Conservation (phyloP, 2,888 invertebrate species). For the Allolobophora icterica region DNA sequence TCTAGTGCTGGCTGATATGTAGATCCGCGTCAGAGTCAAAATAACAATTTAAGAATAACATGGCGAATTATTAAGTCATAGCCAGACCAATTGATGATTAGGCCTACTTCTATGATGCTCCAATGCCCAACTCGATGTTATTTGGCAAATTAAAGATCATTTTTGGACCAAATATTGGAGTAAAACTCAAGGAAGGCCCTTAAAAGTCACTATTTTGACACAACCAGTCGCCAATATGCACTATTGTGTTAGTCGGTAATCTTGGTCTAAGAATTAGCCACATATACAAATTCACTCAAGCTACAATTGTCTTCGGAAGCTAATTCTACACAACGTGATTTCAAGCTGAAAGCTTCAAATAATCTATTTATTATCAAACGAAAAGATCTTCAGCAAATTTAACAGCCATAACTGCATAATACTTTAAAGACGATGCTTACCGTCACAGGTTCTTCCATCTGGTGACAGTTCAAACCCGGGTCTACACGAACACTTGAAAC, state of each 20-base stretch:
- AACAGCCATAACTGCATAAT: neutral
- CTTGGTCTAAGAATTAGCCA: too few species aligned
- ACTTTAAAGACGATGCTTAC: neutral
- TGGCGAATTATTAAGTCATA: neutral
- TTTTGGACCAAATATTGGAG: neutral
- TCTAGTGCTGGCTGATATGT: too few species aligned
- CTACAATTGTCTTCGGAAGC: neutral
- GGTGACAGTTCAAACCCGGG: constrained; percentile 35
- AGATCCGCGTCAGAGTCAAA: too few species aligned
- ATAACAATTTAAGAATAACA: too few species aligned
- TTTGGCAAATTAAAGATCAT: neutral
- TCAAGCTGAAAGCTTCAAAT: neutral
- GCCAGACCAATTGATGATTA: neutral
- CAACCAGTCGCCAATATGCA: neutral
- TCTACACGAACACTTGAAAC: constrained; percentile 43
- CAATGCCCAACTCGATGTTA: too few species aligned
- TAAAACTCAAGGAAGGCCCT: neutral
- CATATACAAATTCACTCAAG: too few species aligned
- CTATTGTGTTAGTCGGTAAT: too few species aligned
- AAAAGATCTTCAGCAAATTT: neutral
- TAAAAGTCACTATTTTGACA: neutral
- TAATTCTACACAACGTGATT: neutral
- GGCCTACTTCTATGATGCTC: too few species aligned
- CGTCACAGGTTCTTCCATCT: constrained; percentile 33
- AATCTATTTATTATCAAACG: too few species aligned